Conservation (phyloP, 2,797 vertebrate species). For the Scomberomorus guttatus region DNA sequence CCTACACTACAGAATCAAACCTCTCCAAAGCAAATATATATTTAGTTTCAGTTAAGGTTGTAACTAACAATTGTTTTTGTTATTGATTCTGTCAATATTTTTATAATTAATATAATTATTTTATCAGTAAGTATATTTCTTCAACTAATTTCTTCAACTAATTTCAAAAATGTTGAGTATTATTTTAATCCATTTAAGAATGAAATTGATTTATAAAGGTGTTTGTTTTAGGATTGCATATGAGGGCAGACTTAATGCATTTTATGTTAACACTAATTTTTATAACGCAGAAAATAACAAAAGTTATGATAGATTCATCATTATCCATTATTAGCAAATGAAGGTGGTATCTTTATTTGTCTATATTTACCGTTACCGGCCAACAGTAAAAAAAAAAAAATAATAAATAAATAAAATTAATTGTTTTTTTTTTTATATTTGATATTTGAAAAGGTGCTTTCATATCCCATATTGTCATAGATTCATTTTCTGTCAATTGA, state of each 20-base stretch:
- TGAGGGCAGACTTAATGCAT: no score
- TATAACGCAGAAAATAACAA: no score
- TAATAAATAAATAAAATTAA: no score
- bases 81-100: neutral
- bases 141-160: no score
- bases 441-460: neutral
- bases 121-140: neutral
- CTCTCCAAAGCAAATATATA: neutral
- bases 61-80: neutral
- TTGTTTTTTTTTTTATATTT: neutral
- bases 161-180: no score
- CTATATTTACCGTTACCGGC: neutral
- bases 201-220: no score
- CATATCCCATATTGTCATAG: neutral
- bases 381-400: neutral
- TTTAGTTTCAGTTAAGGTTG: neutral
- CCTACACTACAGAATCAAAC: neutral
- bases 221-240: no score
- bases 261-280: neutral
- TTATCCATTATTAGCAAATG: neutral
- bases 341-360: neutral
- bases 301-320: neutral
- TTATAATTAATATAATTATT: neutral
- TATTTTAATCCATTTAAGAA: neutral
- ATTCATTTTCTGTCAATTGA: constrained; percentile 4